Evolutionary conservation across 1,140 invertebrate genomes (phyloP), one percentile per base, ranked within the genome.

Genomic region (Papilio polyxenes): DNA sequence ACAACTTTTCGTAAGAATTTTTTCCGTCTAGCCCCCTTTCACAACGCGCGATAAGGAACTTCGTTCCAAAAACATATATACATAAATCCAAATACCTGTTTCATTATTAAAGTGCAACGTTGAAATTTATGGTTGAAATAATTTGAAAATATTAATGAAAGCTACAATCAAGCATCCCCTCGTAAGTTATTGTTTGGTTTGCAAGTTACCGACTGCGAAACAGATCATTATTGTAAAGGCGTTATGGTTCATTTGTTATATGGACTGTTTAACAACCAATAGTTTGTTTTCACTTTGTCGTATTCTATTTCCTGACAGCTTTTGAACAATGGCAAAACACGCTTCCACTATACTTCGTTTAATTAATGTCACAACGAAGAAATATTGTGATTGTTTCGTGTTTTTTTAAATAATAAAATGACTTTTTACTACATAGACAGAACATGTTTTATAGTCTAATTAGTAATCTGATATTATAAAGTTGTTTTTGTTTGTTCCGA

Each of bases 261-360:
- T 72, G 31, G 65, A 72, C 11, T 72, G 65, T 72, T 72, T 72
- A 72, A 72, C 65, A 72, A 72, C 31, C 31, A 8, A 72, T 15
- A 37, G 31, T 72, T 72, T 37, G 23, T 31, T 15, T 40, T 37
- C 65, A 31, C 11, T 37, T 72, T 40, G 65, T 72, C 65, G 65
- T 37, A 17, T 72, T 11, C 65, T 37, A 72, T 72, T 72, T 72
- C 65, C 65, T 72, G 65, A 72, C 65, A 72, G 65, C 65, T 15
- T 37, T 72, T 40, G 65, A 40, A 72, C 65, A 72, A 72, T 72
- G 11, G 23, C 31, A 5, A 31, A 72, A 72, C 20, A 59, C 3
- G 13, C 31, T 72, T 17, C 10, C 23, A 31, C 8, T 69, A 40
- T 72, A 15, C 31, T 17, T 72, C 13, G 31, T 37, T 72, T 17